A percentile compares a stretch with the other conserved stretches of the same genome.
Conservation (phyloP, 2,888 invertebrate genomes). For the Noctuana brunneofusca region DNA sequence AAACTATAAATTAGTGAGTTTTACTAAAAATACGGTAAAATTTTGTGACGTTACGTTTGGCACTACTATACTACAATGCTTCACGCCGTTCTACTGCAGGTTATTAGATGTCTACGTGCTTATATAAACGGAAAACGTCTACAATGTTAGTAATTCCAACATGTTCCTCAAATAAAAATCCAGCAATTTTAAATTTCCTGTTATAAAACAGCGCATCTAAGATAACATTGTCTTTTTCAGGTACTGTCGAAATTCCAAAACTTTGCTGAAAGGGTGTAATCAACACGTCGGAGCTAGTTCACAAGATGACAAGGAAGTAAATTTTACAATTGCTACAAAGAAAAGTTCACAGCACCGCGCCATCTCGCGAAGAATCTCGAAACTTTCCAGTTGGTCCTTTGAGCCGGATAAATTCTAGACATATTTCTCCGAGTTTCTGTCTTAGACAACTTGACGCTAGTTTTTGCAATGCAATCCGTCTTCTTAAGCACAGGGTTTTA, state of each 20-base stretch:
- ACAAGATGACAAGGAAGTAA: slow-evolving; percentile 42
- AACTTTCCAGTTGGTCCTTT: slow-evolving; percentile 52
- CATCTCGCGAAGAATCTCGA: slow-evolving; percentile 49
- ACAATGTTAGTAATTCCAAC: slow-evolving; percentile 20
- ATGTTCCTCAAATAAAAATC: slow-evolving; percentile 21
- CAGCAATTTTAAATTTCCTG: slow-evolving; percentile 27
- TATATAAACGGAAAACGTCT: background rate
- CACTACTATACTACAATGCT: background rate
- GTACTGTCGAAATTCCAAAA: slow-evolving; percentile 44
- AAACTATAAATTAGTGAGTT: no score
- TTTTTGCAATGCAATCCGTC: slow-evolving; percentile 36
- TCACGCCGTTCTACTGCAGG: background rate
- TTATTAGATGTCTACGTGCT: slow-evolving; percentile 3
- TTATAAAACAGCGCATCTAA: slow-evolving; percentile 31
- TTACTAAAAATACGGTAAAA: no score
- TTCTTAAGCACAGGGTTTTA: slow-evolving; percentile 29
- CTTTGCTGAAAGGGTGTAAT: slow-evolving; percentile 42
- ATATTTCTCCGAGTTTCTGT: slow-evolving; percentile 37
- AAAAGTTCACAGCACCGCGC: slow-evolving; percentile 44
- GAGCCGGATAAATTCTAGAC: slow-evolving; percentile 45
- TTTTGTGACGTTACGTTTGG: background rate
- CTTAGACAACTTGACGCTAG: slow-evolving; percentile 35
- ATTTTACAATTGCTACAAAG: slow-evolving; percentile 58
- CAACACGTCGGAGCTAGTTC: slow-evolving; percentile 43
- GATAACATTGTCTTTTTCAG: slow-evolving; percentile 48